phyloP scores from a whole-genome alignment of 2,888 invertebrate species.

The Congeria kusceri region DNA sequence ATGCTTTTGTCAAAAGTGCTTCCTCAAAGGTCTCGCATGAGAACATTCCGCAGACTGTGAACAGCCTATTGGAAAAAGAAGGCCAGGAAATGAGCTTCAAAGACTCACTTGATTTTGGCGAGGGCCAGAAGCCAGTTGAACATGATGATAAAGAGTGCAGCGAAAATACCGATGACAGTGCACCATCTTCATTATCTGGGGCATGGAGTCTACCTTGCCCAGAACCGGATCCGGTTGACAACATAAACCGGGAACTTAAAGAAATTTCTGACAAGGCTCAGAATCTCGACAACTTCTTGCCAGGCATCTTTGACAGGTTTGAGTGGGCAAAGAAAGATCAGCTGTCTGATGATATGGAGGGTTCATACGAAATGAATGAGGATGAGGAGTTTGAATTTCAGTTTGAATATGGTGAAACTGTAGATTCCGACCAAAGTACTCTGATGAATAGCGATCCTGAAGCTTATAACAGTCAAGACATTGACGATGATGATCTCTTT shows the following conservation, averaged over 20 bases:
- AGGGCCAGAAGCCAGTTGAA: background rate
- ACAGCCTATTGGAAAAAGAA: background rate
- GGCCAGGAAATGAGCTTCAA: background rate
- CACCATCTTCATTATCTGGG: background rate
- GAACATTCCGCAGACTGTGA: constrained; percentile 23
- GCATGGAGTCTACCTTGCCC: background rate
- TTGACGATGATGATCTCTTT: constrained; percentile 42
- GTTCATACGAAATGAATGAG: constrained; percentile 17
- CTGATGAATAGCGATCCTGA: constrained; percentile 33
- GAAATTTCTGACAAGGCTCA: constrained; percentile 38
- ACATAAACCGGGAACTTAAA: constrained; percentile 23
- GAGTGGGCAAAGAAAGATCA: constrained; percentile 18
- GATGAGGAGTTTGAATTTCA: constrained; percentile 36
- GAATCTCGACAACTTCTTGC: constrained; percentile 35
- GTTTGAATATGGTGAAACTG: constrained; percentile 22
- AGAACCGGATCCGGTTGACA: background rate
- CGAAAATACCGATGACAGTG: background rate
- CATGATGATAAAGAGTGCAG: background rate
- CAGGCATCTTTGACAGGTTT: constrained; percentile 43
- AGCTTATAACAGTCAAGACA: background rate
- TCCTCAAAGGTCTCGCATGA: constrained; percentile 5
- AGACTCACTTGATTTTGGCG: too few species aligned
- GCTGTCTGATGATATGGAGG: constrained; percentile 12
- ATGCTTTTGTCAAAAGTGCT: background rate
- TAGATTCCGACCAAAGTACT: constrained; percentile 44